These are phyloP conservation scores for Alces alces DNA, from an alignment of 2,113 vertebrate species.

Conservation along the genomic window DNA sequence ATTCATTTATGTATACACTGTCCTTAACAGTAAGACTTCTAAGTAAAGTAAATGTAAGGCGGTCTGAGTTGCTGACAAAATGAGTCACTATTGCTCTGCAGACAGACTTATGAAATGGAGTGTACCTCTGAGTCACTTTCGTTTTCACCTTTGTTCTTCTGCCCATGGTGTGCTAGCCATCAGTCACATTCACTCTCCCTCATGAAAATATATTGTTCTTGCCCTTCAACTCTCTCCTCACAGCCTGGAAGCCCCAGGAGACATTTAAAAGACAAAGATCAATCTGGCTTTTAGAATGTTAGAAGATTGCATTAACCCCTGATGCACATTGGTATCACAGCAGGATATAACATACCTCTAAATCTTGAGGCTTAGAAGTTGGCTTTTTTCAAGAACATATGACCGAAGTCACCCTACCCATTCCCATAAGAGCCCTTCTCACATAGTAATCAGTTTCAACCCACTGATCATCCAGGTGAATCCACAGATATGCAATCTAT, in stretches of 20 bases:
- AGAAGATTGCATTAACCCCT: slow-evolving; percentile 36
- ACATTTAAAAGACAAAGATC: slow-evolving; percentile 49
- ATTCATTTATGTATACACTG: not conserved
- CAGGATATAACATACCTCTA: not conserved
- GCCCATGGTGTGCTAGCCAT: not conserved
- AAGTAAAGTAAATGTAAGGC: not conserved
- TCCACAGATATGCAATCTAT: not conserved
- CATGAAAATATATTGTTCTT: slow-evolving; percentile 45
- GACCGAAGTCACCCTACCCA: not conserved
- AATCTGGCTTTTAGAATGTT: slow-evolving; percentile 47
- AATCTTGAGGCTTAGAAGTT: not conserved
- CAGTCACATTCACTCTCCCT: not conserved
- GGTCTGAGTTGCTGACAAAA: not conserved
- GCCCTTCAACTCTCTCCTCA: slow-evolving; percentile 8
- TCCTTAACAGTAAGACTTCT: not conserved
- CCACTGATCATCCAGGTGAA: not conserved
- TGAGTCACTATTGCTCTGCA: not conserved
- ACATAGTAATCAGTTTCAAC: not conserved
- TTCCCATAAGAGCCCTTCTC: not conserved
- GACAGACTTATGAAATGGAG: not conserved
- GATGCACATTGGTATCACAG: not conserved
- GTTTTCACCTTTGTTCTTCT: slow-evolving; percentile 32
- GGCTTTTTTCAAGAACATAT: not conserved
- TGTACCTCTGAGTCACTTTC: not conserved
- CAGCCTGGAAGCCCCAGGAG: not conserved